Conservation (phyloP, 2,888 invertebrate species). For the Nudaria mundana region DNA sequence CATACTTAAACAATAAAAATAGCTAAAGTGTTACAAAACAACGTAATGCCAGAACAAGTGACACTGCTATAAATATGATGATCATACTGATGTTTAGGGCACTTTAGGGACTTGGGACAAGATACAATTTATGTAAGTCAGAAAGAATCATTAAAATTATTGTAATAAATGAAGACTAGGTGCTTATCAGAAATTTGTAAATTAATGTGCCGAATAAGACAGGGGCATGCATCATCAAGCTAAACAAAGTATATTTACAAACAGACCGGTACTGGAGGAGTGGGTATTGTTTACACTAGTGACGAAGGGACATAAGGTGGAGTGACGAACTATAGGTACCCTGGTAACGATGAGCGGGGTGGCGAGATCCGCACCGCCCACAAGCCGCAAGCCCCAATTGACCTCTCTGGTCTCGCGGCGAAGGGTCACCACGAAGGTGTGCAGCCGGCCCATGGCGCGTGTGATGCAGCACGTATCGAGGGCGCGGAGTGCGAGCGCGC, state of each 20-base stretch:
- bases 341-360: conserved; percentile 93
- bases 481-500: conserved; percentile 58
- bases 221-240: conserved; percentile 14
- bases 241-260: conserved; percentile 31
- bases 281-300: conserved; percentile 42
- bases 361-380: conserved; percentile 92
- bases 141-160: conserved; percentile 1
- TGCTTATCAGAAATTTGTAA: conserved; percentile 2
- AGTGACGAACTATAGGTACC: conserved; percentile 74
- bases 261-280: conserved; percentile 36
- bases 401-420: conserved; percentile 85
- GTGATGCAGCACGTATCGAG: conserved; percentile 34
- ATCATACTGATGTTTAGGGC: too few relatives aligned
- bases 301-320: conserved; percentile 7
- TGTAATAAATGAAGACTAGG: neutral
- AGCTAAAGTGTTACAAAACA: conserved; percentile 33
- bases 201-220: neutral
- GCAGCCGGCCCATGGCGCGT: conserved; percentile 84
- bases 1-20: conserved; percentile 34
- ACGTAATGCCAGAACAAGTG: conserved; percentile 28
- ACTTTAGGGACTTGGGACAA: conserved; percentile 22
- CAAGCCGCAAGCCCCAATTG: conserved; percentile 93
- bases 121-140: conserved; percentile 19
- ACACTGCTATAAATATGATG: conserved; percentile 29
- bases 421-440: conserved; percentile 88